Evolutionary conservation across 2,797 vertebrate species (phyloP), one percentile per base, ranked within the genome.

Genomic region (Botia almorhae): DNA sequence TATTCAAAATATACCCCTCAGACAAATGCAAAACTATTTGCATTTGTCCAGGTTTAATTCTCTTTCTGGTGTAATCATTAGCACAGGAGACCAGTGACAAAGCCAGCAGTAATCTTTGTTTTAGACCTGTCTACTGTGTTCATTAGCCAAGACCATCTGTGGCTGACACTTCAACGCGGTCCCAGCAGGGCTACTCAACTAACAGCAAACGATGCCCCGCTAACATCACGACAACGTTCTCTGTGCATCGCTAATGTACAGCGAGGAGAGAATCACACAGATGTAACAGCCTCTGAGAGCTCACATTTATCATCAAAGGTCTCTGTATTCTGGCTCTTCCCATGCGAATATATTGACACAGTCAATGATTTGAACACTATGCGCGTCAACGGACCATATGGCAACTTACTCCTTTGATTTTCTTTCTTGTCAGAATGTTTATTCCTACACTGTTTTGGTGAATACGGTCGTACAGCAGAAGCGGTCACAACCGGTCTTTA

Each of bases 61-160:
- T 48, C 6, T 23, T 53, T 76, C 36, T 53, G 23, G 71, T 61
- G 60, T 64, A 13, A 74, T 58, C 11, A 16, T 29, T 78, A 64
- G 43, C 70, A 55, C 48, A 65, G 19, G n/a, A 23, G 36, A 51
- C 61, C 29, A 60, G 46, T 17, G 75, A 60, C 65, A 64, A 68
- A 64, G 69, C 12, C 78, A 78, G 85, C 60, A 78, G 83, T 85
- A 89, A 87, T 81, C 67, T 81, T 86, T 87, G 74, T 83, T 83
- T 60, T 26, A 79, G 63, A 79, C 64, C 74, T 80, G 76, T 90
- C 91, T 88, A 89, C 89, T 89, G 89, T 92, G 90, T 92, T 94
- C 92, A 93, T 93, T 94, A 94, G 90, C 88, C 81, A 85, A 88
- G 90, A 88, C 92, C 92, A 94, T 94, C 92, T 94, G 91, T 91